A percentile compares a stretch with the other conserved stretches of the same genome.
These are phyloP conservation scores for Neotoma lepida DNA, from an alignment of 2,113 vertebrate species.

Conservation along the genomic window DNA sequence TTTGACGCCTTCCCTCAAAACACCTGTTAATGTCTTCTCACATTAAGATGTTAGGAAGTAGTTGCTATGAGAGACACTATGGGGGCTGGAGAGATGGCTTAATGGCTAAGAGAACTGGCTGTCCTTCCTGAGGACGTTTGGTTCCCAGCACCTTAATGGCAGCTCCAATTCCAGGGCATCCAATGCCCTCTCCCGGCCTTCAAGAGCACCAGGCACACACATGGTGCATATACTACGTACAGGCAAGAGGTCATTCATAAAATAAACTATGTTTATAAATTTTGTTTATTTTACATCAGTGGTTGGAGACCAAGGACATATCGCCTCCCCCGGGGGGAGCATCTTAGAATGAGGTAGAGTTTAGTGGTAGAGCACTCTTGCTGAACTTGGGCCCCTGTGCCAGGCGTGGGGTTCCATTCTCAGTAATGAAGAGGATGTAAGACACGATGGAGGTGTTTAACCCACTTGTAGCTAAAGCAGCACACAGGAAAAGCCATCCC, in stretches of 20 bases:
- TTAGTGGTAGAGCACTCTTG: neutral
- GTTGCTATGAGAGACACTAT: neutral
- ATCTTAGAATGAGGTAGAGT: neutral
- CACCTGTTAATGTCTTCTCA: neutral
- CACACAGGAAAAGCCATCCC: neutral
- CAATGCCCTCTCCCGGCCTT: neutral
- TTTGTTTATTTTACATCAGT: neutral
- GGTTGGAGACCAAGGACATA: neutral
- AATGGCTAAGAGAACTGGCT: neutral
- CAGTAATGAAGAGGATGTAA: neutral
- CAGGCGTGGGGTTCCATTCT: neutral
- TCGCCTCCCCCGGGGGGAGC: neutral
- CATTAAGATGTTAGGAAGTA: neutral
- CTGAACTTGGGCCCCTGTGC: too few species aligned
- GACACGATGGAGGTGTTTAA: neutral
- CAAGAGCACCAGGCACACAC: neutral
- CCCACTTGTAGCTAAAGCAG: neutral
- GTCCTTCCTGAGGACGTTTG: too few species aligned
- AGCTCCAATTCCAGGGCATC: neutral
- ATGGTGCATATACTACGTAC: too few species aligned
- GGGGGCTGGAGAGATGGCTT: neutral
- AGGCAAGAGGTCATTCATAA: neutral
- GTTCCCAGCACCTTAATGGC: neutral
- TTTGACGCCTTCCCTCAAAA: neutral
- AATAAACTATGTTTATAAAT: neutral